A percentile compares a stretch with the other conserved stretches of the same genome.
Conservation (phyloP, 2,797 vertebrate species). For the Cuculus canorus region DNA sequence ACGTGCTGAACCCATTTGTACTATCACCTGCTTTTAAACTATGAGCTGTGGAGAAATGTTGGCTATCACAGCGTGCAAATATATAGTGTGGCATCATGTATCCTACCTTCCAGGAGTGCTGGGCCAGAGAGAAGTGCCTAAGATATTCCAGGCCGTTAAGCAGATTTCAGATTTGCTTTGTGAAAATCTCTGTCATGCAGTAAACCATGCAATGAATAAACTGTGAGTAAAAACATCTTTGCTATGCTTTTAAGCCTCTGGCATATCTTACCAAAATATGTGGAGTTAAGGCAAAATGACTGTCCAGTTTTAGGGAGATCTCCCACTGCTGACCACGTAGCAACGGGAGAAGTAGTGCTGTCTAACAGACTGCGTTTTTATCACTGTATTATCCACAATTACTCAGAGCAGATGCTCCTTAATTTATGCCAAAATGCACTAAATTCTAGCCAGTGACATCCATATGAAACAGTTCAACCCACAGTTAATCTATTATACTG, state of each 20-base stretch:
- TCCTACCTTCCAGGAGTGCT: not conserved
- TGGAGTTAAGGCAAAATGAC: not conserved
- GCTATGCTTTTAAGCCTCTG: not conserved
- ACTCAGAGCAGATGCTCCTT: slow-evolving; percentile 30
- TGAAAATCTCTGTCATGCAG: slow-evolving; percentile 23
- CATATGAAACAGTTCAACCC: slow-evolving; percentile 10
- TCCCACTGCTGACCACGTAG: slow-evolving; percentile 7
- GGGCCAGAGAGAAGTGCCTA: not conserved
- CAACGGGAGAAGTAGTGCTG: not conserved
- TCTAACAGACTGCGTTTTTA: not conserved
- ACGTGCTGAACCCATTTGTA: not conserved
- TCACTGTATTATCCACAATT: slow-evolving; percentile 1
- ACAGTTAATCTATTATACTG: not conserved
- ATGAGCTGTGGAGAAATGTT: not conserved
- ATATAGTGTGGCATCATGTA: not conserved
- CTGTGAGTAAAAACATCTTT: slow-evolving; percentile 20
- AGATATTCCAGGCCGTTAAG: slow-evolving; percentile 6
- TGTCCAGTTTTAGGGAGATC: not conserved
- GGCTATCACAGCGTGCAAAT: not conserved
- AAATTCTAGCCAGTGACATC: not conserved
- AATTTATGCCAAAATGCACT: slow-evolving; percentile 13
- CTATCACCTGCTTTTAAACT: slow-evolving; percentile 15
- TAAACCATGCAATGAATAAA: slow-evolving; percentile 5
- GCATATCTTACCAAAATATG: not conserved
- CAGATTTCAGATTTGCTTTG: slow-evolving; percentile 35